Evolutionary conservation across 2,888 invertebrate genomes (phyloP).

Genomic region (Ophion obscuratus): DNA sequence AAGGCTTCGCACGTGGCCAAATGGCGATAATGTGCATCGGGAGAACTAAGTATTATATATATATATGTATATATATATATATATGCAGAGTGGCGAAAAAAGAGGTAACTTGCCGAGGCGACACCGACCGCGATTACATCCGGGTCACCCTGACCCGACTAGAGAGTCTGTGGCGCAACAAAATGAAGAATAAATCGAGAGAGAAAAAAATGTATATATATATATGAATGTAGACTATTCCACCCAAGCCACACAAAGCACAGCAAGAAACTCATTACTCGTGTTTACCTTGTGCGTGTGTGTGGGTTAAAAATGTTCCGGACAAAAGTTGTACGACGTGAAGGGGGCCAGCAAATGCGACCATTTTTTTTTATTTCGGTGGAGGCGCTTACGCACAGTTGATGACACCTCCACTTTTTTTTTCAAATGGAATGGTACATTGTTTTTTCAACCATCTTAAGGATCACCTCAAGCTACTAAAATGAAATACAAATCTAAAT

Average conservation of each 20-base stretch:
- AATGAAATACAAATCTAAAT: no score
- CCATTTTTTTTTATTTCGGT: no score
- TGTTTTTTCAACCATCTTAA: no score
- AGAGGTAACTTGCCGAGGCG: conserved; percentile 40
- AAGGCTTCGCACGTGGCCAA: conserved; percentile 5
- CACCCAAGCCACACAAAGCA: not conserved
- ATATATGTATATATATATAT: not conserved
- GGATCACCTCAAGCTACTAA: no score
- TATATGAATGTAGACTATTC: no score
- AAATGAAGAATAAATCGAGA: not conserved
- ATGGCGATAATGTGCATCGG: not conserved
- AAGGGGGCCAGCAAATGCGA: no score
- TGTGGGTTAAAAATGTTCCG: no score
- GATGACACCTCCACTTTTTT: no score
- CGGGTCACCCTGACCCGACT: conserved; percentile 44
- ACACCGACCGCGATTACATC: conserved; percentile 22
- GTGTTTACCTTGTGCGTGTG: not conserved
- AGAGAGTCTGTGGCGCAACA: conserved; percentile 11
- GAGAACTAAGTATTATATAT: not conserved
- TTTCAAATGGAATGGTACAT: no score
- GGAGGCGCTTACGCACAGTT: no score
- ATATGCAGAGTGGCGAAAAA: conserved; percentile 3
- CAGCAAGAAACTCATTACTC: conserved; percentile 28
- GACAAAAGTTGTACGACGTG: no score
- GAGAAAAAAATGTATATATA: not conserved